Evolutionary conservation across 1,140 invertebrate species (phyloP).

Genomic region (Akabosia matsudoensis): DNA sequence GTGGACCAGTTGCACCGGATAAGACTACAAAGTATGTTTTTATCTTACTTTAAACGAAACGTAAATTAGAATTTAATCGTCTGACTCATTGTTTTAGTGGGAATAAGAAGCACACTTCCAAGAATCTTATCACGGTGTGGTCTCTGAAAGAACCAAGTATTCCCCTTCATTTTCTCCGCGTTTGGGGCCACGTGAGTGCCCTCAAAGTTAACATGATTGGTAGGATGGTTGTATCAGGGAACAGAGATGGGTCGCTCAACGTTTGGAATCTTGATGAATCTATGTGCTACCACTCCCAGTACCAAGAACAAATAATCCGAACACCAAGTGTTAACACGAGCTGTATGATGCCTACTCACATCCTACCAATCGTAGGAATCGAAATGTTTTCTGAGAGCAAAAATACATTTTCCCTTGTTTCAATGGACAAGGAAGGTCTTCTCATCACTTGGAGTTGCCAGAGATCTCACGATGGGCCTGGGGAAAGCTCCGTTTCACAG

Average conservation of each 20-base stretch:
- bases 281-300: slow-evolving; percentile 30
- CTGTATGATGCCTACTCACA: slow-evolving; percentile 24
- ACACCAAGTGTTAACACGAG: slow-evolving; percentile 42
- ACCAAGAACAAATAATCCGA: slow-evolving; percentile 40
- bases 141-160: slow-evolving; percentile 39
- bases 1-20: background rate
- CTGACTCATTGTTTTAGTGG: background rate
- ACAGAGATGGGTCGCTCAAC: slow-evolving; percentile 38
- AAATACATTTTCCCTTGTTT: slow-evolving; percentile 22
- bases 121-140: slow-evolving; percentile 40
- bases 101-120: slow-evolving; percentile 25
- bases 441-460: slow-evolving; percentile 30
- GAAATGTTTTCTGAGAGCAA: slow-evolving; percentile 34
- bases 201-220: slow-evolving; percentile 24
- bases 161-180: slow-evolving; percentile 37
- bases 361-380: slow-evolving; percentile 13
- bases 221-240: slow-evolving; percentile 30
- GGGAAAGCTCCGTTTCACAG: background rate
- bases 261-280: slow-evolving; percentile 40
- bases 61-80: background rate
- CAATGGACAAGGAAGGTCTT: background rate
- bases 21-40: slow-evolving; percentile 18
- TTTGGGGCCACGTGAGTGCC: slow-evolving; percentile 35
- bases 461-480: background rate
- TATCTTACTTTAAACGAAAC: background rate